Conservation (phyloP, 2,888 invertebrate genomes). For the Heteropelma amictum region DNA sequence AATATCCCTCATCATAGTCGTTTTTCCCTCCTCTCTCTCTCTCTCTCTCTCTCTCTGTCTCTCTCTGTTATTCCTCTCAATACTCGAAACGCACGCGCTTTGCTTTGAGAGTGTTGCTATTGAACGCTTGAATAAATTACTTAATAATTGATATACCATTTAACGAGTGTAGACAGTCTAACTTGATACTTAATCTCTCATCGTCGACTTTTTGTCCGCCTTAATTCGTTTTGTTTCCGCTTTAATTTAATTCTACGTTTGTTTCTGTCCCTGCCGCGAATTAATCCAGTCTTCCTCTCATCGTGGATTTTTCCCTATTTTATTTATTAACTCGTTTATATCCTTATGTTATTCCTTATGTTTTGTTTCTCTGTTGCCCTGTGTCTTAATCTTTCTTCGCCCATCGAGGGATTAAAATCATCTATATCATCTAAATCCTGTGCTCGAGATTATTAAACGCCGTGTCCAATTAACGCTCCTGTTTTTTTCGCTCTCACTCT, state of each 20-base stretch:
- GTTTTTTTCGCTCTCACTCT: slow-evolving; percentile 41
- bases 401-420: slow-evolving; percentile 56
- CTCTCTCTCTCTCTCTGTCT: background rate
- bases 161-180: slow-evolving; percentile 65
- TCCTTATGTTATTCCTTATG: slow-evolving; percentile 38
- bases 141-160: slow-evolving; percentile 65
- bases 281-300: slow-evolving; percentile 41
- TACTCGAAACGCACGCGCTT: slow-evolving; percentile 63
- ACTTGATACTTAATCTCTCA: slow-evolving; percentile 67
- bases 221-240: slow-evolving; percentile 56
- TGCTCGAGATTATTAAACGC: slow-evolving; percentile 64
- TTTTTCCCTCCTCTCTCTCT: slow-evolving; percentile 1
- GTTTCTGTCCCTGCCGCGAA: slow-evolving; percentile 57
- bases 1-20: slow-evolving; percentile 64
- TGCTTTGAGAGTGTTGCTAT: slow-evolving; percentile 60
- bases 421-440: slow-evolving; percentile 64
- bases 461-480: slow-evolving; percentile 62
- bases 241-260: slow-evolving; percentile 57
- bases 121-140: slow-evolving; percentile 68
- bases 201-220: slow-evolving; percentile 51
- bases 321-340: slow-evolving; percentile 20
- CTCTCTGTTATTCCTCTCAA: slow-evolving; percentile 54
- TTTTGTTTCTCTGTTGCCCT: slow-evolving; percentile 27
- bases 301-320: no score
- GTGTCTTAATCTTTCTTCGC: slow-evolving; percentile 37